A percentile compares a stretch with the other conserved stretches of the same genome.
These are phyloP conservation scores for Xenops minutus DNA, from an alignment of 2,797 vertebrate species.

Conservation along the genomic window DNA sequence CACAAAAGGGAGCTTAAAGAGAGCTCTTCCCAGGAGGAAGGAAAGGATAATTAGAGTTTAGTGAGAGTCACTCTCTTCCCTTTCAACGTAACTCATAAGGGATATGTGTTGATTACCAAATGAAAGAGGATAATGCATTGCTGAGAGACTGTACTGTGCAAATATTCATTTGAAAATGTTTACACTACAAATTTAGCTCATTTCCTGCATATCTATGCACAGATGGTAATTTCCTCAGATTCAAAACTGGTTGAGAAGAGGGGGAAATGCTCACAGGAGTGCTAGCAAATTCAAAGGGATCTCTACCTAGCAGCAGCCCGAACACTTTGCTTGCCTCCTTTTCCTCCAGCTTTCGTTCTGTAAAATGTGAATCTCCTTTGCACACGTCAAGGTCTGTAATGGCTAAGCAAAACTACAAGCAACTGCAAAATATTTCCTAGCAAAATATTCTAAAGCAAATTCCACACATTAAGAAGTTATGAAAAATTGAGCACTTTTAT, in stretches of 20 bases:
- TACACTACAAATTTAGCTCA: slow-evolving; percentile 62
- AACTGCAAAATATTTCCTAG: background rate
- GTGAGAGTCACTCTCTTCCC: slow-evolving; percentile 46
- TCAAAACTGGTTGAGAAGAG: background rate
- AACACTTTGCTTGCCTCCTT: background rate
- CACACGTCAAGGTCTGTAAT: background rate
- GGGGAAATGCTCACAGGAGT: background rate
- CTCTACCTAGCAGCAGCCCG: background rate
- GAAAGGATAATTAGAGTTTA: slow-evolving; percentile 54
- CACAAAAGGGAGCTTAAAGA: slow-evolving; percentile 20
- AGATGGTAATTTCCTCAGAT: slow-evolving; percentile 46
- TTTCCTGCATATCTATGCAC: slow-evolving; percentile 59
- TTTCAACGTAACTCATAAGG: slow-evolving; percentile 53
- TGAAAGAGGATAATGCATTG: slow-evolving; percentile 57
- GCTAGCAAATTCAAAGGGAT: background rate
- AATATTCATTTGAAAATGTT: slow-evolving; percentile 69
- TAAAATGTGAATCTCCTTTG: background rate
- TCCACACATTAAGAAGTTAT: background rate
- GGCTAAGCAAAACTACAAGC: background rate
- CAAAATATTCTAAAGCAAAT: background rate
- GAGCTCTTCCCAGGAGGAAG: slow-evolving; percentile 50
- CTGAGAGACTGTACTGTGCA: slow-evolving; percentile 52
- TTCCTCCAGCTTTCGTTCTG: background rate
- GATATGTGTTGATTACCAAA: slow-evolving; percentile 65
- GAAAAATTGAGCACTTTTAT: background rate